Base-by-base conservation (phyloP, 2,113 vertebrate species). In the Heterocephalus glaber region DNA sequence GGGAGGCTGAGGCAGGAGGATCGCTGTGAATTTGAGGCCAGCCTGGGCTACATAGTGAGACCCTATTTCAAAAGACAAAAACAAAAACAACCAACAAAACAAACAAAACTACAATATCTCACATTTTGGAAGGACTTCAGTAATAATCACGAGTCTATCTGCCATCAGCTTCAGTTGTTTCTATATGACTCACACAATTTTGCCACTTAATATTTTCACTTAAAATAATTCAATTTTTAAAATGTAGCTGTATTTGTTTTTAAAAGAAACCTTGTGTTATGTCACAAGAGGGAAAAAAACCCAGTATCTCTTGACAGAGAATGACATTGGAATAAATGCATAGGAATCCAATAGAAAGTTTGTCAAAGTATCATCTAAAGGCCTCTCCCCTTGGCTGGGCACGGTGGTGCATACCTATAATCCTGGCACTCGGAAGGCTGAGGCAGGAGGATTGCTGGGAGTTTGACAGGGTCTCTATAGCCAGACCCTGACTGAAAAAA, bases 161-260 rank as follows among this genome's bases (percentile, higher is more conserved):
- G 81, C 92, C 49, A 86, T 16, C 38, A 86, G 86, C 28, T 61
- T 93, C 7, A 58, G 11, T 87, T 24, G 74, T 68, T 91, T 74
- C 14, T 12, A 2, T 49, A 14, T 76, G 24, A 63, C 12, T 24
- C 93, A 89, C 17, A 93, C 88, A 72, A 44, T 58, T 24, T 26
- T 58, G 20, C 89, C 22, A 56, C 4, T 88, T 72, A n/a, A 82
- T 81, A 80, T 83, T 70, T 94, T 92, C 49, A 63, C 92, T 93
- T 93, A 66, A 74, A 92, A 44, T 61, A 92, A 38, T 60, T 89
- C 1, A 52, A 72, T 3, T 94, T 84, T 76, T 70, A 66, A 66
- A 38, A 66, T 81, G 92, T 52, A 70, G 19, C 20, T 84, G 19
- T 22, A 52, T 61, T 82, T 94, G 54, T 87, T 90, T 96, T 80